Evolutionary conservation across 1,140 invertebrate species (phyloP).

Genomic region (Eulimnadia texana): DNA sequence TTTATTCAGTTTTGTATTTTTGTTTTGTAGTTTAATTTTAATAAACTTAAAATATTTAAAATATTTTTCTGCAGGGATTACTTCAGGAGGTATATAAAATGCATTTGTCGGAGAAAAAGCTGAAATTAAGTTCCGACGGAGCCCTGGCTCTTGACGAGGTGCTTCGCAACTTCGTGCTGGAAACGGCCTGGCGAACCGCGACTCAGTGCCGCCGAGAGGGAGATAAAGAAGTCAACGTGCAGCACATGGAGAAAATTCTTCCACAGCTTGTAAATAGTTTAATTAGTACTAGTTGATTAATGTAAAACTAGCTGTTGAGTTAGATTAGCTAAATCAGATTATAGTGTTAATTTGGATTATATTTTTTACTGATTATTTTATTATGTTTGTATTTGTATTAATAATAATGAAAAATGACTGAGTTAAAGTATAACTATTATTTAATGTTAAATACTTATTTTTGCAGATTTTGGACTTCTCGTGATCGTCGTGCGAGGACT

Average conservation of each 20-base stretch:
- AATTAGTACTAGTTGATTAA: too few species aligned
- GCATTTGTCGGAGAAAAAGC: neutral
- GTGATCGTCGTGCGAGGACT: too few species aligned
- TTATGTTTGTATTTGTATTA: too few species aligned
- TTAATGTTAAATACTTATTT: neutral
- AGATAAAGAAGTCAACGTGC: neutral
- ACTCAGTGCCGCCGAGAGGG: neutral
- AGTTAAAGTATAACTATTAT: neutral
- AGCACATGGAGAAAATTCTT: constrained; percentile 2
- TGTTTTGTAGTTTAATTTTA: too few species aligned
- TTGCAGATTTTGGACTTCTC: neutral
- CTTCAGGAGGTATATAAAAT: neutral
- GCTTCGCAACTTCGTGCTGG: neutral
- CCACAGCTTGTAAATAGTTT: neutral
- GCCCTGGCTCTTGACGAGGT: neutral
- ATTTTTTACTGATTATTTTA: too few species aligned
- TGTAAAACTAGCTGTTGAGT: too few species aligned
- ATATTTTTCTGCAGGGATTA: neutral
- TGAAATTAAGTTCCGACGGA: neutral
- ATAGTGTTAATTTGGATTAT: too few species aligned
- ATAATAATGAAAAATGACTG: too few species aligned
- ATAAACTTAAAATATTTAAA: neutral
- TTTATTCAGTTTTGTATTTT: too few species aligned
- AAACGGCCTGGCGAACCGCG: neutral
- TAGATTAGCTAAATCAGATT: too few species aligned